Evolutionary conservation across 2,113 vertebrate genomes (phyloP).

Genomic region (Carassius carassius): DNA sequence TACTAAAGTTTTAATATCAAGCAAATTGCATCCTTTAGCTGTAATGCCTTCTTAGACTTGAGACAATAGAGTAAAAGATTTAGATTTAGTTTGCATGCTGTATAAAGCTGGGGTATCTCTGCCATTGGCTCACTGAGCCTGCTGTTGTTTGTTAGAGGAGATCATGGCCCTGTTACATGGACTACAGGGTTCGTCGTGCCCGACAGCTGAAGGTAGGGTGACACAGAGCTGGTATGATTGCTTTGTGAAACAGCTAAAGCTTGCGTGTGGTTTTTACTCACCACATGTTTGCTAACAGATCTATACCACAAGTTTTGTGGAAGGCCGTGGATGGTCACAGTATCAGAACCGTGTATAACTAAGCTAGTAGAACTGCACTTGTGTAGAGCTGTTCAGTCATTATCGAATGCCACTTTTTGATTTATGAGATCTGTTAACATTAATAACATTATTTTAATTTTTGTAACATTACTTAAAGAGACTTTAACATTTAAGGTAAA

Average conservation of each 20-base stretch:
- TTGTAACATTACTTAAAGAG: neutral
- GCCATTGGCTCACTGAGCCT: slow-evolving; percentile 20
- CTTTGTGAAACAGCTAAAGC: neutral
- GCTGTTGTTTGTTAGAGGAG: slow-evolving; percentile 45
- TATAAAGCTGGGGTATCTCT: neutral
- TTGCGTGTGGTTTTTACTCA: slow-evolving; percentile 28
- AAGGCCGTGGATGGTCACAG: neutral
- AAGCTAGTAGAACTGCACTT: neutral
- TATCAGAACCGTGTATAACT: slow-evolving; percentile 4
- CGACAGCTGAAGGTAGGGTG: slow-evolving; percentile 55
- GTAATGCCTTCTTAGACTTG: neutral
- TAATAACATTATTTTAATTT: neutral
- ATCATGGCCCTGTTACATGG: slow-evolving; percentile 28
- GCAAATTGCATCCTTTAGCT: neutral
- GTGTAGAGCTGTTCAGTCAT: neutral
- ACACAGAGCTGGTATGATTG: slow-evolving; percentile 26
- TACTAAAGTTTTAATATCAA: neutral
- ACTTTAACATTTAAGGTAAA: neutral
- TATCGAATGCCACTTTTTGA: neutral
- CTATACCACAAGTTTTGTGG: neutral
- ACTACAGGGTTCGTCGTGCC: slow-evolving; percentile 33
- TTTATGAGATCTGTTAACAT: neutral
- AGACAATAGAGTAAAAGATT: neutral
- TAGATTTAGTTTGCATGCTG: neutral
- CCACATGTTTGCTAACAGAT: slow-evolving; percentile 16